Evolutionary conservation across 1,140 invertebrate species (phyloP), one percentile per base, ranked within the genome.

Genomic region (Bombus superbus): DNA sequence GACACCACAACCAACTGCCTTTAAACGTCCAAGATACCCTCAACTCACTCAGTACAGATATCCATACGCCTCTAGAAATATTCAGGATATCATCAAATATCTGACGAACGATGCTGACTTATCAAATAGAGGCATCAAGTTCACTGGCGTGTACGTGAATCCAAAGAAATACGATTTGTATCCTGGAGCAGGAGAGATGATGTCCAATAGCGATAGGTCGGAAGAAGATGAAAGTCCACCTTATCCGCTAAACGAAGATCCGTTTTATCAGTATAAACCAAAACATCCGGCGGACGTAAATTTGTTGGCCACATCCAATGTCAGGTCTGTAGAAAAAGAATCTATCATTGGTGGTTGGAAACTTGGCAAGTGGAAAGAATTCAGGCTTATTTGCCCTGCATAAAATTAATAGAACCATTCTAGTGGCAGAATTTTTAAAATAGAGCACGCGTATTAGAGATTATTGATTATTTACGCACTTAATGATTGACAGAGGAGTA

Each of bases 231-330:
- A 93, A 25, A 40, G 62, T 18, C 75, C 18, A 53, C 6, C 90
- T 18, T 89, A 91, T 62, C 25, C 90, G 15, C 85, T 85, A 11
- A 91, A 85, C 64, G 88, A 89, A 6, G 96, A 96, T 92, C 95
- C 95, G 0, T 95, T 96, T 73, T 95, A 94, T 66, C 92, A 92
- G 18, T 96, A 95, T 86, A 96, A 96, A 87, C 96, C 96, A 0
- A 94, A 94, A 83, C 94, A 96, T 87, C 96, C 95, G 2, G 91
- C 95, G 13, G 96, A 96, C 62, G 94, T 96, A 0, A 96, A 96
- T 88, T 93, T 96, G 22, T 83, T 96, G 44, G 96, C 95, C 3
- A 91, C 93, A 5, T 93, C 94, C 0, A 95, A 94, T 82, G 88
- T 96, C 25, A 93, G 95, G 92, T 96, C 42, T n/a, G 83, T 87